Base-by-base conservation (phyloP, 2,113 vertebrate species). In the Grammomys surdaster region DNA sequence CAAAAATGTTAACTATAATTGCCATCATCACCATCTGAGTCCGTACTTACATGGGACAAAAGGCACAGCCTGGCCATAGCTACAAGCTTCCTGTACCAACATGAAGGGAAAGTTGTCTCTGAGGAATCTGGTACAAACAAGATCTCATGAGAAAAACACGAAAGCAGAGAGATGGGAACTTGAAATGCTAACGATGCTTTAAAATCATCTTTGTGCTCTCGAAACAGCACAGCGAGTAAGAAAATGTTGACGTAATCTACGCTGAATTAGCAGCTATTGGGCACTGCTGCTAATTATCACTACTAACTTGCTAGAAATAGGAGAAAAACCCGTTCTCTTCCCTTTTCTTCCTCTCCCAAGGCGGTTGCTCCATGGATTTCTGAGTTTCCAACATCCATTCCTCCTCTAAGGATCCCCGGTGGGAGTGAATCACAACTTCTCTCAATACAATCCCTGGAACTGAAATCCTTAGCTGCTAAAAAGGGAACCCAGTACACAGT, bases 391-490 rank as follows among this genome's bases (percentile, higher is more conserved):
- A 63, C 48, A 75, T 36, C 9, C 84, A 56, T 48, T 51, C 51
- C 63, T 56, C 43, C 22, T 36, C 70, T 73, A 85, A 88, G 80
- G 70, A 90, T 28, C 67, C 65, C 90, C 95, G n/a, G 46, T 8
- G n/a, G 89, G 48, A 89, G n/a, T 69, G 82, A 92, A 78, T 95
- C 90, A 87, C 80, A 58, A 11, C 67, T 51, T 78, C 97, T 92
- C 65, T 92, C 72, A 4, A 20, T 84, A n/a, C n/a, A 93, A 63
- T 5, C 40, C 14, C 1, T 40, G 75, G 43, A 93, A 77, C 33
- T 19, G 2, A 90, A 73, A 80, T 63, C 58, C 77, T 87, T 26
- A 81, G 58, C 69, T 82, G 54, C 78, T 73, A 89, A 87, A 88
- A 97, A 87, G 46, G 3, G 67, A 60, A 54, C 48, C 46, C 76